Evolutionary conservation across 2,113 vertebrate genomes (phyloP).

Genomic region (Saccopteryx leptura): DNA sequence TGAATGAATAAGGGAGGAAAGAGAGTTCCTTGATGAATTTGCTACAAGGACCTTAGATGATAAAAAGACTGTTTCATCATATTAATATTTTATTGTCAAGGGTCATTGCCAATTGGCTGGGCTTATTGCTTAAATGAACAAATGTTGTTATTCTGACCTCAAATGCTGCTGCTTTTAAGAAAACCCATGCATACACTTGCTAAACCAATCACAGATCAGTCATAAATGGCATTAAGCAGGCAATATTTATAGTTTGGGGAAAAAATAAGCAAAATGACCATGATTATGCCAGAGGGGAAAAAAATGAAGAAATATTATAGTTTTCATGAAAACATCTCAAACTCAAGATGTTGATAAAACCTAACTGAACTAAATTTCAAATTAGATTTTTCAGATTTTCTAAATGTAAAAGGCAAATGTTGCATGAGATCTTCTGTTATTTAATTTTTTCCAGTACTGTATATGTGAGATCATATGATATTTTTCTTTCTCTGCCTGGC

Average conservation of each 20-base stretch:
- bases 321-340: conserved; percentile 67
- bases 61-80: conserved; percentile 52
- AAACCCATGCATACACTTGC: not conserved
- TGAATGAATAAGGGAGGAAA: conserved; percentile 63
- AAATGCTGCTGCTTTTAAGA: conserved; percentile 9
- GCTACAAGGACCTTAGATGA: conserved; percentile 49
- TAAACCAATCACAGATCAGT: not conserved
- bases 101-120: conserved; percentile 61
- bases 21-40: conserved; percentile 39
- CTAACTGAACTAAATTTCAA: conserved; percentile 70
- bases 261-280: conserved; percentile 28
- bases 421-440: not conserved
- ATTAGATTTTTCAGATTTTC: conserved; percentile 10
- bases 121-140: conserved; percentile 39
- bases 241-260: not conserved
- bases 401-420: conserved; percentile 42
- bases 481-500: too few relatives aligned
- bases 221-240: not conserved
- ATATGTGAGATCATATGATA: too few relatives aligned
- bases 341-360: conserved; percentile 57
- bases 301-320: not conserved
- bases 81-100: conserved; percentile 63
- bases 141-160: conserved; percentile 34
- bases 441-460: not conserved
- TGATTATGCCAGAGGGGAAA: not conserved